A percentile compares a stretch with the other conserved stretches of the same genome.
Conservation (phyloP, 2,797 vertebrate genomes). For the Pantherophis vulpinus region DNA sequence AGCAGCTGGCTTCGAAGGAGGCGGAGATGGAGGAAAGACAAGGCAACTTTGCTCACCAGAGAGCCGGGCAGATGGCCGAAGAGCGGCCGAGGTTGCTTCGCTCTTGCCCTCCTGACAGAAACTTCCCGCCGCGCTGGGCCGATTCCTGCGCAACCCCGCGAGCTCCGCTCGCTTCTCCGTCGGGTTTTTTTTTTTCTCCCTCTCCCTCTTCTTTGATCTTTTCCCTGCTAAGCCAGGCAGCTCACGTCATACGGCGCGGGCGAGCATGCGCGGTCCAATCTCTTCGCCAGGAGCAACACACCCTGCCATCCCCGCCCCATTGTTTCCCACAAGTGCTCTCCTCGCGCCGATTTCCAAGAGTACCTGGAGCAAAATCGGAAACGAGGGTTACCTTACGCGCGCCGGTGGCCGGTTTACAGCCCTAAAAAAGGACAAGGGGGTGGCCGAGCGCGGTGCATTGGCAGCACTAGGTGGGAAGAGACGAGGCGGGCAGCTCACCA, state of each 20-base stretch:
- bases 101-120: not conserved
- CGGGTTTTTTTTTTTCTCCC: slow-evolving; percentile 25
- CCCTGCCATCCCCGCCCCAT: not conserved
- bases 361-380: not conserved
- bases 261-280: slow-evolving; percentile 71
- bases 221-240: slow-evolving; percentile 45
- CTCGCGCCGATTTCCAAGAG: not conserved
- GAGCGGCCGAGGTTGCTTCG: too few relatives aligned
- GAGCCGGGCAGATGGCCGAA: not conserved
- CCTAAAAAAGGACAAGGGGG: not conserved
- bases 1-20: slow-evolving; percentile 16
- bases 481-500: too few relatives aligned
- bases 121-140: not conserved
- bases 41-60: not conserved
- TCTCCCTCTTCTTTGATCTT: slow-evolving; percentile 39
- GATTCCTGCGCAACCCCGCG: not conserved
- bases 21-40: not conserved
- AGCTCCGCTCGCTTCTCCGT: slow-evolving; percentile 41
- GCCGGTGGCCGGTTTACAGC: not conserved
- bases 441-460: not conserved
- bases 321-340: not conserved
- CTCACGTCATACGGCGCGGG: slow-evolving; percentile 68
- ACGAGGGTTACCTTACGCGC: not conserved
- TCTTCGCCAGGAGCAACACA: not conserved
- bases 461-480: not conserved